Percentiles rank a stretch among this genome's conserved stretches.
These are phyloP conservation scores for Eupeodes corollae DNA, from an alignment of 1,140 invertebrate genomes.

Conservation along the genomic window DNA sequence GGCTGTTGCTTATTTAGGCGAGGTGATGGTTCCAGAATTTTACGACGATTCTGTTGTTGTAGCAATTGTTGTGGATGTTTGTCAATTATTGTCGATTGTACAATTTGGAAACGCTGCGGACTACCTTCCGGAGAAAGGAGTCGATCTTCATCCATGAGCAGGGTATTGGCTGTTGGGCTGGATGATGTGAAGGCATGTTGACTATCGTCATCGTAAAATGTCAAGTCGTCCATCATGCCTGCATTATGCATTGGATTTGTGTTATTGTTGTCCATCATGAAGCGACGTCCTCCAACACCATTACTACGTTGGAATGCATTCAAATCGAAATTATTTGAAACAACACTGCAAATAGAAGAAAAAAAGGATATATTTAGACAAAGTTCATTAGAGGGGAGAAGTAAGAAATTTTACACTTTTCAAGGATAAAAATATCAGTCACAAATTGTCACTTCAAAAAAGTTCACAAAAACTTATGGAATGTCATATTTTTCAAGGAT, in stretches of 20 bases:
- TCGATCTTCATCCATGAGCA: conserved; percentile 15
- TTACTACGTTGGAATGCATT: conserved; percentile 33
- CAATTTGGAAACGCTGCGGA: conserved; percentile 27
- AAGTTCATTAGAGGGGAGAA: conserved; percentile 9
- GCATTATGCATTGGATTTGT: not conserved
- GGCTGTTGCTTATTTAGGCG: conserved; percentile 3
- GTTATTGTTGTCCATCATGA: conserved; percentile 3
- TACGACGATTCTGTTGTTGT: not conserved
- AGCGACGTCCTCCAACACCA: not conserved
- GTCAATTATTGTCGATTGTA: conserved; percentile 10
- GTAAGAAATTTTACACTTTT: conserved; percentile 5
- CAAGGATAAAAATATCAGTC: no score
- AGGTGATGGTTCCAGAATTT: conserved; percentile 36
- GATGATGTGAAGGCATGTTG: conserved; percentile 6
- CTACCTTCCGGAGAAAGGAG: conserved; percentile 30
- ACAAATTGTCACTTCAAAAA: conserved; percentile 2
- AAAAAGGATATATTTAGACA: conserved; percentile 8
- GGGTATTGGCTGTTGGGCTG: conserved; percentile 18
- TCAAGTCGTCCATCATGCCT: conserved; percentile 18
- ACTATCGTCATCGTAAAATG: conserved; percentile 11
- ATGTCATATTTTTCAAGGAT: no score
- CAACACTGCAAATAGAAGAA: conserved; percentile 30
- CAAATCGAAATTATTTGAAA: conserved; percentile 37
- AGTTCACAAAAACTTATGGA: no score
- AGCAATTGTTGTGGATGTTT: conserved; percentile 6